Conservation (phyloP, 2,797 vertebrate species). For the Acrossocheilus fasciatus region DNA sequence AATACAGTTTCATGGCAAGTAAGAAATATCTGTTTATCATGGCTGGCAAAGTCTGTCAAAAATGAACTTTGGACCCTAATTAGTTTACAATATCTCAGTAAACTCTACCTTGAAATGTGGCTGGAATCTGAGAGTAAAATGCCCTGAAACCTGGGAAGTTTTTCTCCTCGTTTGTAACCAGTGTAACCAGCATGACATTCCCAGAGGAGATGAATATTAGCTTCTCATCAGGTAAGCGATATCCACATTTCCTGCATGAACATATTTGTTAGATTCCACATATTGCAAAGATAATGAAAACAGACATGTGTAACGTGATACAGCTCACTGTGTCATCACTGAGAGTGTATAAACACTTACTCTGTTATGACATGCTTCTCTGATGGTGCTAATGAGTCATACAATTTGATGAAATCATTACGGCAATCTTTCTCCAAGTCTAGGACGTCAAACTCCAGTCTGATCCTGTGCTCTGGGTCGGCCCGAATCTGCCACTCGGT, state of each 20-base stretch:
- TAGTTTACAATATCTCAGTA: background rate
- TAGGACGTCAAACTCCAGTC: slow-evolving; percentile 87
- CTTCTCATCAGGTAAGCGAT: slow-evolving; percentile 79
- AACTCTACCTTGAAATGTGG: slow-evolving; percentile 69
- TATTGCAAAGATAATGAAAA: background rate
- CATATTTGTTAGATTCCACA: slow-evolving; percentile 24
- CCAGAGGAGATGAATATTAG: slow-evolving; percentile 90
- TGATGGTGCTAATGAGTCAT: slow-evolving; percentile 87
- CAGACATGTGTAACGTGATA: background rate
- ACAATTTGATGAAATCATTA: slow-evolving; percentile 88
- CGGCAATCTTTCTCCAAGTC: slow-evolving; percentile 79
- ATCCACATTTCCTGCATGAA: slow-evolving; percentile 85
- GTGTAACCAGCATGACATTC: slow-evolving; percentile 86
- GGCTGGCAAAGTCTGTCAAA: background rate
- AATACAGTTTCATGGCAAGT: background rate
- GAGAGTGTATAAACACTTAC: slow-evolving; percentile 73
- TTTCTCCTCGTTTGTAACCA: slow-evolving; percentile 83
- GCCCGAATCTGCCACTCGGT: slow-evolving; percentile 87
- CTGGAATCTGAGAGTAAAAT: slow-evolving; percentile 84
- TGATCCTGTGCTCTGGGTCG: slow-evolving; percentile 78
- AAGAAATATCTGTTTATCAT: background rate
- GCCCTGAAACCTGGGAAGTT: slow-evolving; percentile 90
- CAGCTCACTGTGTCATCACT: background rate
- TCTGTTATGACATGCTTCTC: slow-evolving; percentile 80
- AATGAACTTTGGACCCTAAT: background rate